These are phyloP conservation scores for Synergus umbraculus DNA, from an alignment of 2,888 invertebrate species.

Conservation along the genomic window DNA sequence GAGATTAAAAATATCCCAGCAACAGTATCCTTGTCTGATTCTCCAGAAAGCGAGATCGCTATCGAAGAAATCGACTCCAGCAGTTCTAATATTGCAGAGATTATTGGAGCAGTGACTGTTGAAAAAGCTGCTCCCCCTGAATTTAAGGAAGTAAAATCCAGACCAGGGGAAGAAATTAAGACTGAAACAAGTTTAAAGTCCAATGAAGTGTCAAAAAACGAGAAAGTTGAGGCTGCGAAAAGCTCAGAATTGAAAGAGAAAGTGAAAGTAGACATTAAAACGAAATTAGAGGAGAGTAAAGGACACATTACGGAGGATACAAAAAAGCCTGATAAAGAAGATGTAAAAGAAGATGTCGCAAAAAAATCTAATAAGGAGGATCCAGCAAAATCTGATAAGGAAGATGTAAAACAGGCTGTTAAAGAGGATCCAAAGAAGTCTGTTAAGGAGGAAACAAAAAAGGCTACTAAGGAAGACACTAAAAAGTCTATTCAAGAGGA, in stretches of 20 bases:
- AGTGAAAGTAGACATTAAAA: neutral
- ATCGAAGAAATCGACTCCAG: constrained; percentile 80
- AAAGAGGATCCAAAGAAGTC: constrained; percentile 33
- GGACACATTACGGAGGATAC: constrained; percentile 3
- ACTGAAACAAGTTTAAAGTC: constrained; percentile 22
- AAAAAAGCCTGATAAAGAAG: constrained; percentile 67
- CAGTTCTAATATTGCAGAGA: constrained; percentile 79
- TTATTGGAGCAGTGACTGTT: constrained; percentile 74
- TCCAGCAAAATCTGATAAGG: constrained; percentile 54
- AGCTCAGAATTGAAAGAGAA: neutral
- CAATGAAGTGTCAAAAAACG: constrained; percentile 2
- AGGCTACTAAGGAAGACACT: constrained; percentile 37
- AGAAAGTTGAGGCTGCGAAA: neutral
- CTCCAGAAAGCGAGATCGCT: constrained; percentile 79
- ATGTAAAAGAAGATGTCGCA: constrained; percentile 75
- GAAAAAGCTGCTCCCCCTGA: constrained; percentile 50
- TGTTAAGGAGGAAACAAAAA: constrained; percentile 31
- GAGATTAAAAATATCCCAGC: constrained; percentile 77
- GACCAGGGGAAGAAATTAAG: constrained; percentile 46
- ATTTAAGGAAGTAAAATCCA: constrained; percentile 43
- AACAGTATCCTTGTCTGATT: constrained; percentile 77
- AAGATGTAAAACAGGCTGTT: constrained; percentile 63
- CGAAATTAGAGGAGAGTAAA: constrained; percentile 37
- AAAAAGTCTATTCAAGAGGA: constrained; percentile 47
- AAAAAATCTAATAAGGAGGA: constrained; percentile 72